Evolutionary conservation across 2,888 invertebrate genomes (phyloP).

Genomic region (Metacarcinus magister): DNA sequence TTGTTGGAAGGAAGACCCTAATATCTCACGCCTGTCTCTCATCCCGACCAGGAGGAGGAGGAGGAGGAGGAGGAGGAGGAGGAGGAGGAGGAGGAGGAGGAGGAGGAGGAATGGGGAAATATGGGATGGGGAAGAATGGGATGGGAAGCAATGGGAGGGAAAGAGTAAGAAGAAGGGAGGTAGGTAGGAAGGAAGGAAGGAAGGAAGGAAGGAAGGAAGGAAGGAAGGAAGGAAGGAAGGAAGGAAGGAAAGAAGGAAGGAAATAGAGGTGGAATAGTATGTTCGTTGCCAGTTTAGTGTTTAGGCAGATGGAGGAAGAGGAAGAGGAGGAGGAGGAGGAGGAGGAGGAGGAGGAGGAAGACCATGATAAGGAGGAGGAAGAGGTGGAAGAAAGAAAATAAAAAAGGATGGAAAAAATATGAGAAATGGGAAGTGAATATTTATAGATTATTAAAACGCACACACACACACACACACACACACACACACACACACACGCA

Average conservation of each 20-base stretch:
- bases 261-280: neutral
- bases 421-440: no score
- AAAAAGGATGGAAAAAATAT: no score
- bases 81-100: neutral
- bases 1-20: neutral
- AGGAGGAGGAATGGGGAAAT: neutral
- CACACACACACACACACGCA: neutral
- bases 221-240: neutral
- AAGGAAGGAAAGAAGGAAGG: neutral
- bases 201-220: neutral
- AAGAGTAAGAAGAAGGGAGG: neutral
- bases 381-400: neutral
- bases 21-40: constrained; percentile 41
- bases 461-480: neutral
- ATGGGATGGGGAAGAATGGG: neutral
- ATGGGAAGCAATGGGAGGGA: neutral
- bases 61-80: constrained; percentile 16
- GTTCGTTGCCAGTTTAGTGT: neutral
- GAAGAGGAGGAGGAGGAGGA: neutral
- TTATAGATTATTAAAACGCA: neutral
- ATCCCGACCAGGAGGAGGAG: neutral
- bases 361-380: neutral
- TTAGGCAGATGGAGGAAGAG: neutral
- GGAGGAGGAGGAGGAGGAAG: constrained; percentile 1
- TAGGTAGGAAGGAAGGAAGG: neutral